Evolutionary conservation across 2,888 invertebrate genomes (phyloP).

Genomic region (Tricholauxania praeusta): DNA sequence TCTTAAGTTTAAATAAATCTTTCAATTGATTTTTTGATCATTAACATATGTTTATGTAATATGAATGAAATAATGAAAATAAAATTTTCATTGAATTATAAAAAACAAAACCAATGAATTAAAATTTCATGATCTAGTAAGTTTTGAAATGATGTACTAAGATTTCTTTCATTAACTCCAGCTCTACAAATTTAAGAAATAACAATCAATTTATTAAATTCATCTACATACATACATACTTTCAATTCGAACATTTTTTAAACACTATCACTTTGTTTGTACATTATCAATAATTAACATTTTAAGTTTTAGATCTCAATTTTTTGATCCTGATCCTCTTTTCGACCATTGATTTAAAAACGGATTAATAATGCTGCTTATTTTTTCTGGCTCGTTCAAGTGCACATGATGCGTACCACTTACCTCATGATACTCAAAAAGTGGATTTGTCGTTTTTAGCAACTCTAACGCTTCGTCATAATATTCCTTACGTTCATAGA

Average conservation of each 20-base stretch:
- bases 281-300: background rate
- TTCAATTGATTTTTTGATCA: no score
- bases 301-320: background rate
- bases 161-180: no score
- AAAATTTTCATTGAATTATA: no score
- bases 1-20: background rate
- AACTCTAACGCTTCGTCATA: conserved; percentile 72
- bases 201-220: conserved; percentile 6
- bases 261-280: background rate
- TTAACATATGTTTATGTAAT: no score
- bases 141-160: no score
- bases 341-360: conserved; percentile 71
- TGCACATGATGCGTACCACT: conserved; percentile 83
- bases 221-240: conserved; percentile 1
- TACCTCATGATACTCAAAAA: conserved; percentile 73
- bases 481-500: conserved; percentile 71
- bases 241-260: background rate
- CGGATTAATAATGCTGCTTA: conserved; percentile 71
- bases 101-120: no score
- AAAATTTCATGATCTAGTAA: no score
- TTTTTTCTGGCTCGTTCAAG: conserved; percentile 75
- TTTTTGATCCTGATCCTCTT: conserved; percentile 70
- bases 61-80: no score
- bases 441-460: conserved; percentile 69
- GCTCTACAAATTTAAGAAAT: background rate